Evolutionary conservation across 2,113 vertebrate species (phyloP).

Genomic region (Falco punctatus): DNA sequence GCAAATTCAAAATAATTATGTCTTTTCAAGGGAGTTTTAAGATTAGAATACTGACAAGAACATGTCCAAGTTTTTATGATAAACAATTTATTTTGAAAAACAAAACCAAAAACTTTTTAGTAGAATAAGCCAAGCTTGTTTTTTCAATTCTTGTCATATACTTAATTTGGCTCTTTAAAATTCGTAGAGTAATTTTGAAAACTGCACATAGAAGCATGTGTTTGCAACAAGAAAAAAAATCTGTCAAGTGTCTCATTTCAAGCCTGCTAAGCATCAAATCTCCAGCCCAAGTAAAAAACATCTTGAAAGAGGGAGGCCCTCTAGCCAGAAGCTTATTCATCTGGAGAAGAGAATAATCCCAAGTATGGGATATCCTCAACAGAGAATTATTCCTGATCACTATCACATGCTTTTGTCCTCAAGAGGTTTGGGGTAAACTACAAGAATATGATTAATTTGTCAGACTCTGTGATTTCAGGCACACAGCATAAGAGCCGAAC

Average conservation of each 20-base stretch:
- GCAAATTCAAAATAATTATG: neutral
- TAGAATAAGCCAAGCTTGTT: neutral
- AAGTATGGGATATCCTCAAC: neutral
- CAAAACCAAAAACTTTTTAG: neutral
- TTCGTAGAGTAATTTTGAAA: neutral
- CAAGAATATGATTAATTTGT: rapidly evolving
- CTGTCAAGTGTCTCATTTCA: neutral
- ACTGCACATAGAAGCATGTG: neutral
- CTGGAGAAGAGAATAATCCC: neutral
- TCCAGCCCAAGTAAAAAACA: neutral
- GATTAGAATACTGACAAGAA: neutral
- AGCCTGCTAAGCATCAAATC: neutral
- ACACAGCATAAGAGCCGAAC: neutral
- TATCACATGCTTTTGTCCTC: neutral
- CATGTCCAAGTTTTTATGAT: rapidly evolving
- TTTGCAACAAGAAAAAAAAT: neutral
- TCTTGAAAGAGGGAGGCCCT: neutral
- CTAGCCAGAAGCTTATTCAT: neutral
- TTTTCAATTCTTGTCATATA: neutral
- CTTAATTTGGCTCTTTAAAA: neutral
- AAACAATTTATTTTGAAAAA: neutral
- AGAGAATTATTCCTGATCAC: neutral
- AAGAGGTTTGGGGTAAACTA: neutral
- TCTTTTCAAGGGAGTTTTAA: neutral
- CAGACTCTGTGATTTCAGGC: rapidly evolving